phyloP scores from a whole-genome alignment of 2,113 vertebrate species.

The Zosterops hypoxanthus region DNA sequence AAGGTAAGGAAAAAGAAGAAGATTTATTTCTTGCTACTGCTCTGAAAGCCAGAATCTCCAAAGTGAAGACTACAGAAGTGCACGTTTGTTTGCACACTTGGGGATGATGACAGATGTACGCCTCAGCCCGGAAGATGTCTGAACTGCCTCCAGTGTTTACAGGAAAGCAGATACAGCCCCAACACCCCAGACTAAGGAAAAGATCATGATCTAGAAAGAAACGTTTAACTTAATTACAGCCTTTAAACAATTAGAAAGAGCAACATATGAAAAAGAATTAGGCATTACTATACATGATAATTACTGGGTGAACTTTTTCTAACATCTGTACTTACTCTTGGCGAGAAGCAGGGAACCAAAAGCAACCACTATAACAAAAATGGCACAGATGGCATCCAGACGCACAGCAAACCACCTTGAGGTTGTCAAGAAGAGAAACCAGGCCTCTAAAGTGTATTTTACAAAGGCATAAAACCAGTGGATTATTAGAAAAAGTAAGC shows the following conservation, averaged over 20 bases:
- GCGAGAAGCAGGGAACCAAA: slow-evolving; percentile 88
- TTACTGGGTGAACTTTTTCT: slow-evolving; percentile 41
- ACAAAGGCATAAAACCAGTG: neutral
- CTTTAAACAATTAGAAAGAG: slow-evolving; percentile 54
- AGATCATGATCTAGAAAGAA: slow-evolving; percentile 51
- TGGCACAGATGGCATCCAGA: slow-evolving; percentile 91
- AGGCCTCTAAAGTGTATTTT: slow-evolving; percentile 81
- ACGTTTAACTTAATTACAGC: slow-evolving; percentile 42
- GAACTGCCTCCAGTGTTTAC: slow-evolving; percentile 12
- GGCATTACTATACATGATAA: slow-evolving; percentile 40
- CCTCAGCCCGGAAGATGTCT: neutral
- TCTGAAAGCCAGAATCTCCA: slow-evolving; percentile 8
- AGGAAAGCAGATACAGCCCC: neutral
- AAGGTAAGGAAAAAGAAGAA: neutral
- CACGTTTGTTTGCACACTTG: neutral
- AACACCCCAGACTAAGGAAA: neutral
- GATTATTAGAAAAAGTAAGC: neutral
- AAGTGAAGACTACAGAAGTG: neutral
- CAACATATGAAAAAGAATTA: slow-evolving; percentile 35
- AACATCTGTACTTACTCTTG: slow-evolving; percentile 80
- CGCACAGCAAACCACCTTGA: slow-evolving; percentile 95
- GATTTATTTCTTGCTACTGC: neutral
- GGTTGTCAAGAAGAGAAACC: slow-evolving; percentile 93
- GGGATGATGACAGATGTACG: neutral
- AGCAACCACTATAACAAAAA: slow-evolving; percentile 86